Base-by-base conservation (phyloP, 2,797 vertebrate genomes). In the Lates japonicus region DNA sequence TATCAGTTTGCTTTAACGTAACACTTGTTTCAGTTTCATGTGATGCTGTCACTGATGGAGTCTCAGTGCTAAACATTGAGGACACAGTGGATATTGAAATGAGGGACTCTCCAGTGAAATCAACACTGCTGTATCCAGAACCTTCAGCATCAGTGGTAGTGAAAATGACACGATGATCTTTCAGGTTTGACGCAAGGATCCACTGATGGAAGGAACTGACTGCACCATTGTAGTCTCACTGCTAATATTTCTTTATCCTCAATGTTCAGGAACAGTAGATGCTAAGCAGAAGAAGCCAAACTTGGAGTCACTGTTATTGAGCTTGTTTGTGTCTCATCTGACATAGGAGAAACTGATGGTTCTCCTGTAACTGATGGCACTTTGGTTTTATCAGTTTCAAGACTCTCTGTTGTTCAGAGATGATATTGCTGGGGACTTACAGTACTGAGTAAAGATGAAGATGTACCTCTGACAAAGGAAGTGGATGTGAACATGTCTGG, bases 91-190 rank as follows among this genome's bases (percentile, higher is more conserved):
- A 29, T n/a, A 55, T 4, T 12, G 9, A n/a, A 3, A 59, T 33
- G 3, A 49, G 11, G 5, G 65, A 73, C 2, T 70, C 65, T 22
- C 0, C 44, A 29, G 42, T 35, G 1, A 72, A 37, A 14, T 80
- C 74, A 5, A 1, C 2, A 9, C 2, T 61, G 3, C 25, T 42
- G 3, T 65, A 57, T 42, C 35, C 51, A 60, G 87, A 87, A 37
- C 62, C 16, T 17, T 80, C 75, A 17, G 25, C 3, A 0, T 67
- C 63, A 14, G 44, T 44, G 11, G 37, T 17, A 14, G 7, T 46
- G 12, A 22, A 2, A 35, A 5, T 19, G 70, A 46, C 52, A 29
- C 2, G 25, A 29, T 29, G 64, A 0, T 0, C 29, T 74, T 9
- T 68, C 44, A 5, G 72, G 10, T 29, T 48, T 49, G 0, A 7